phyloP scores from a whole-genome alignment of 2,797 vertebrate species.

The Cyclura pinguis region DNA sequence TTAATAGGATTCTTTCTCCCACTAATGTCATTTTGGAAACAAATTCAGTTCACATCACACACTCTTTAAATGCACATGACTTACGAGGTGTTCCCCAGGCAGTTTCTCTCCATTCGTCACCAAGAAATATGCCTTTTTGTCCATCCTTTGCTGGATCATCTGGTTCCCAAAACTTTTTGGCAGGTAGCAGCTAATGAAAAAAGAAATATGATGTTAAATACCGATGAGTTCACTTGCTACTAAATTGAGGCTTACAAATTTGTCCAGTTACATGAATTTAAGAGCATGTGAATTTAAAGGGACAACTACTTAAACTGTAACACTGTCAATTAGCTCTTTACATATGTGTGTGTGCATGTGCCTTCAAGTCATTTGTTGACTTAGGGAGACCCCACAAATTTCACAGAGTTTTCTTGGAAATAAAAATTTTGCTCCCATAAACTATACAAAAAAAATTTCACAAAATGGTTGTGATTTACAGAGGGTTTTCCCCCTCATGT shows the following conservation, averaged over 20 bases:
- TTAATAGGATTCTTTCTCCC: background rate
- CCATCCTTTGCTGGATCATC: constrained; percentile 98
- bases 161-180: constrained; percentile 99
- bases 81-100: constrained; percentile 97
- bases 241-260: background rate
- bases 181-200: constrained; percentile 90
- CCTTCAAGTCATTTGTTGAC: too few species aligned
- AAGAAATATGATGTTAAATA: constrained; percentile 44
- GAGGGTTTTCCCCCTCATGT: background rate
- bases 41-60: background rate
- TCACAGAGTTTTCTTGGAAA: too few species aligned
- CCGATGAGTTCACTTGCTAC: background rate
- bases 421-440: background rate
- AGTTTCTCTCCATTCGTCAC: constrained; percentile 97
- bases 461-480: background rate
- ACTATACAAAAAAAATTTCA: background rate
- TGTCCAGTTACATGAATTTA: background rate
- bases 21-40: constrained; percentile 17
- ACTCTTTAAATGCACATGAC: constrained; percentile 65
- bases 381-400: too few species aligned
- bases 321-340: background rate
- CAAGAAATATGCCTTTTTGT: constrained; percentile 97
- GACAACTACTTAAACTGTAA: too few species aligned
- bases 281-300: background rate
- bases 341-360: too few species aligned